Conservation (phyloP, 92 coral and sea anemone species). For the Actinernus sp. region DNA sequence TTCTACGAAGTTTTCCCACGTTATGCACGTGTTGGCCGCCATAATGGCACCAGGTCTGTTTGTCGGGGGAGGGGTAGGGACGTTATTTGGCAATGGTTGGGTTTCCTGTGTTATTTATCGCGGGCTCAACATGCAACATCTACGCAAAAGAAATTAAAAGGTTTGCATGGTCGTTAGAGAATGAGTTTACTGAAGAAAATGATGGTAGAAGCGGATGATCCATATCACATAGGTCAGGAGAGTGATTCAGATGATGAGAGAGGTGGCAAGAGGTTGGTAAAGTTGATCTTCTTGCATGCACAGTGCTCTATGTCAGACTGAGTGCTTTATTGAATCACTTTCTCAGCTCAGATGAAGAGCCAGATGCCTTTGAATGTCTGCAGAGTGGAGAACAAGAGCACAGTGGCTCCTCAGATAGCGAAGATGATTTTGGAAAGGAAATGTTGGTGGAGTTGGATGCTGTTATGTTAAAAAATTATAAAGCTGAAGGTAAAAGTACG, state of each 20-base stretch:
- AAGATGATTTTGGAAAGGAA: conserved; percentile 93
- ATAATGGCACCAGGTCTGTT: too few species aligned
- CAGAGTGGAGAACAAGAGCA: not conserved
- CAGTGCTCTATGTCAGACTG: too few species aligned
- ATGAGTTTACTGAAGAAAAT: not conserved
- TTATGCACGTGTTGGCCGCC: conserved; percentile 66
- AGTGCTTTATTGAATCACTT: too few species aligned
- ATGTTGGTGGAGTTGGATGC: conserved; percentile 86
- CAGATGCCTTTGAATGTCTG: not conserved
- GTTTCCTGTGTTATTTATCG: conserved; percentile 2
- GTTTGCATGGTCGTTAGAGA: too few species aligned
- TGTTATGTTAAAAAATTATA: conserved; percentile 15
- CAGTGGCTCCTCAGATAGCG: conserved; percentile 44
- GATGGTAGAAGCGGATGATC: conserved; percentile 37
- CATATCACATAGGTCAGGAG: conserved; percentile 70
- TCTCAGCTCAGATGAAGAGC: conserved; percentile 21
- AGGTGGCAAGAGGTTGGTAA: conserved; percentile 63
- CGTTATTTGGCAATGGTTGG: too few species aligned
- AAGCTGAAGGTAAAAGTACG: conserved; percentile 1
- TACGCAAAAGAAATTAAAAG: not conserved
- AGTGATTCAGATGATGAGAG: conserved; percentile 83
- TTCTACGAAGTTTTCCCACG: conserved; percentile 78
- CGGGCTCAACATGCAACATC: not conserved
- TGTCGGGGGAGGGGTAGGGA: too few species aligned
- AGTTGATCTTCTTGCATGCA: too few species aligned